These are phyloP conservation scores for Sylvilagus bachmani DNA, from an alignment of 2,113 vertebrate genomes.

Conservation along the genomic window DNA sequence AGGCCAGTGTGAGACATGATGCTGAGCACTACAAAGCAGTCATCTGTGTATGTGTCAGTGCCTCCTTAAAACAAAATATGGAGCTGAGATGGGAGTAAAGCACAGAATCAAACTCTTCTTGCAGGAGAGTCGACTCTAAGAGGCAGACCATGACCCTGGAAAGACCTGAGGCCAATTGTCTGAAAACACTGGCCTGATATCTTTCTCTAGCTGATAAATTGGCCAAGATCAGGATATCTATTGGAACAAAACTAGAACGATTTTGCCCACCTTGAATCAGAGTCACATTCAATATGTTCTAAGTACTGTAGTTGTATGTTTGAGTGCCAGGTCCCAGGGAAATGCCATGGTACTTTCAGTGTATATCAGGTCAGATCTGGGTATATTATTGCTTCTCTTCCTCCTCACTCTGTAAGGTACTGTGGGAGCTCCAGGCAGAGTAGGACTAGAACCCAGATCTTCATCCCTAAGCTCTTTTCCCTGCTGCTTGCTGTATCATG, in stretches of 20 bases:
- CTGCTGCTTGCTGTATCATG: neutral
- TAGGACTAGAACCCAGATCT: neutral
- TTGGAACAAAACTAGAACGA: slow-evolving; percentile 54
- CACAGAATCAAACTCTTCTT: slow-evolving; percentile 7
- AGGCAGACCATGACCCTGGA: slow-evolving; percentile 18
- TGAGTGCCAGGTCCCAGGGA: neutral
- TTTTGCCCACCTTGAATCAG: slow-evolving; percentile 34
- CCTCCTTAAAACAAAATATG: slow-evolving; percentile 50
- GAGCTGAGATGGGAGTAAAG: slow-evolving; percentile 20
- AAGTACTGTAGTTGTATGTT: neutral
- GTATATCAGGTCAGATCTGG: neutral
- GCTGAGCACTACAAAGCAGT: neutral
- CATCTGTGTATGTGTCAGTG: neutral
- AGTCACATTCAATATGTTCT: slow-evolving; percentile 4
- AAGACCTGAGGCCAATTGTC: neutral
- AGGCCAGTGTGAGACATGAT: neutral
- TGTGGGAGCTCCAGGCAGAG: neutral
- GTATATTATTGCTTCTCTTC: neutral
- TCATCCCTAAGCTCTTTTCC: neutral
- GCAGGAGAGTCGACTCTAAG: neutral
- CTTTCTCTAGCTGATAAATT: neutral
- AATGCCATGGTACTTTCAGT: neutral
- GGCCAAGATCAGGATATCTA: slow-evolving; percentile 28
- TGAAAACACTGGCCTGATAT: slow-evolving; percentile 31
- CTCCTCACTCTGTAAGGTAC: neutral